Base-by-base conservation (phyloP, 2,113 vertebrate genomes). In the Nesoenas mayeri region DNA sequence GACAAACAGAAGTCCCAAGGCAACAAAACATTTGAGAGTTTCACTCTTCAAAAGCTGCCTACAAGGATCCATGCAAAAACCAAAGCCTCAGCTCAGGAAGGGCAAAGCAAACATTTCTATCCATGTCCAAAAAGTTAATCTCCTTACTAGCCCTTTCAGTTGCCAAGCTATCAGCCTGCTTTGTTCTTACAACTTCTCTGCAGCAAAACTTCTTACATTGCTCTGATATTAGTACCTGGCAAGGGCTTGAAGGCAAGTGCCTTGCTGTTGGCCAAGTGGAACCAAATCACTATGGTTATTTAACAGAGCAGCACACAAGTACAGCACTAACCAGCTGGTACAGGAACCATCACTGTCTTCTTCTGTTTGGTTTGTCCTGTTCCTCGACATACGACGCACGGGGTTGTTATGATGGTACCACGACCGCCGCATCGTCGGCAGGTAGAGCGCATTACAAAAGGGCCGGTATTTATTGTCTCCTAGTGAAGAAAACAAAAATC, bases 371-470 rank as follows among this genome's bases (percentile, higher is more conserved):
- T 99, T 90, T 99, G 98, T 36, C 99, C 99, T 0, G 97, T 96
- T 36, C 99, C 99, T 17, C 98, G 98, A 82, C 99, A 99, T 2
- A 98, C 31, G 2, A 96, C 34, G 6, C 99, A 99, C 0, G 99
- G 99, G 1, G 97, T 97, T 1, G 98, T 98, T 58, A 99, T 97
- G 83, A 99, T 97, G 10, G 98, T 97, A 62, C 99, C 99, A 15
- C 98, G 98, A 18, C 99, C 99, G 0, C 98, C 95, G 17, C 99
- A 99, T 29, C 99, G 98, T 3, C 99, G 98, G 75, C 99, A 99
- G 0, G 99, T 99, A 12, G 99, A 99, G 9, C 99, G 98, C 99
- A 99, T 99, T 73, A 99, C 99, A 4, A 99, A 99, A 1, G 99
- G 99, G 11, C 99, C 99, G 0, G 99, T 99, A 58, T 99, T 99